phyloP scores from a whole-genome alignment of 2,888 invertebrate genomes.

The Meiosimyza decipiens region DNA sequence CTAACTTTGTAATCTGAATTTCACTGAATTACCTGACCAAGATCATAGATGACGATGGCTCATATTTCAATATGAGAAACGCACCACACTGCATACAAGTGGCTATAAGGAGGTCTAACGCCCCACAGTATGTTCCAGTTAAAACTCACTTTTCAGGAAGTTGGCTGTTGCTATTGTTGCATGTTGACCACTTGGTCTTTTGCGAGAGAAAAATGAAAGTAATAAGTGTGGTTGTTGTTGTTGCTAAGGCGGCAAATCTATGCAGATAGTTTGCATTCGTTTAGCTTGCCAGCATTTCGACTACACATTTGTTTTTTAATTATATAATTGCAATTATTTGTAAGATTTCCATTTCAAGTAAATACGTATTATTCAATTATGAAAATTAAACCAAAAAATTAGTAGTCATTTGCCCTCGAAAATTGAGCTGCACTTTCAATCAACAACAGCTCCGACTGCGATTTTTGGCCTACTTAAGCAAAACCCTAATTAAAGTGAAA shows the following conservation, averaged over 20 bases:
- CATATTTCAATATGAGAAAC: slow-evolving; percentile 7
- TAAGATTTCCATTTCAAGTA: no score
- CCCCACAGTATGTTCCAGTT: slow-evolving; percentile 29
- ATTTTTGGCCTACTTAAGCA: slow-evolving; percentile 1
- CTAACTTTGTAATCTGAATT: background rate
- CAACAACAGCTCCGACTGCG: background rate
- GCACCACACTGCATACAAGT: background rate
- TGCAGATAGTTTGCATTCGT: slow-evolving; percentile 21
- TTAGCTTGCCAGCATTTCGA: background rate
- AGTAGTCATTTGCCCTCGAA: no score
- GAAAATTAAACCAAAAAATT: no score
- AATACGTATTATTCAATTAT: no score
- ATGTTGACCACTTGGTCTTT: background rate
- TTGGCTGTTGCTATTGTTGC: slow-evolving; percentile 17
- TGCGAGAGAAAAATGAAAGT: slow-evolving; percentile 31
- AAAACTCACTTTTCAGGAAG: slow-evolving; percentile 57
- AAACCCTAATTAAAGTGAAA: slow-evolving; percentile 14
- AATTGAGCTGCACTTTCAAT: no score
- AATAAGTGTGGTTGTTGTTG: slow-evolving; percentile 16
- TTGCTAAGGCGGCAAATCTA: slow-evolving; percentile 4
- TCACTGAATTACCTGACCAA: background rate
- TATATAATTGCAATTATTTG: no score
- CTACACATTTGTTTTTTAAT: no score
- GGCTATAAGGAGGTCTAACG: background rate
- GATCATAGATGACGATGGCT: background rate